Conservation (phyloP, 2,797 vertebrate species). For the Anguilla obscura region DNA sequence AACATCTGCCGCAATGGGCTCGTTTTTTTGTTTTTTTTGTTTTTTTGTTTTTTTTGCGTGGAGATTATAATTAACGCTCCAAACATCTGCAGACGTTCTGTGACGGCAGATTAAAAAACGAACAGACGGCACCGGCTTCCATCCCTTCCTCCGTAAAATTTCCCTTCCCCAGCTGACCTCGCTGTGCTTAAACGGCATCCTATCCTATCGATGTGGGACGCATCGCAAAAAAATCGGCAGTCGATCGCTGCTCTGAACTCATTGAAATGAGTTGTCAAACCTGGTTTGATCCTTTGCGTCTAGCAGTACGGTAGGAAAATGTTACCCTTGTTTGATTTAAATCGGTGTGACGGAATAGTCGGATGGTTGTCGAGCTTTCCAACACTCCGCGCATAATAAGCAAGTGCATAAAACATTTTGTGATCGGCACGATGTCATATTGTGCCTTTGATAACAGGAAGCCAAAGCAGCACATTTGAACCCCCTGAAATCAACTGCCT, state of each 20-base stretch:
- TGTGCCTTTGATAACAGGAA: not conserved
- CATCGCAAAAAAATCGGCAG: not conserved
- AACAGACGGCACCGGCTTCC: not conserved
- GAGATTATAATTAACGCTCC: not conserved
- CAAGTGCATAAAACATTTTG: not conserved
- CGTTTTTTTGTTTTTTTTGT: not conserved
- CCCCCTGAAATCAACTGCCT: not conserved
- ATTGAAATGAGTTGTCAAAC: not conserved
- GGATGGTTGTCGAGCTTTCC: not conserved
- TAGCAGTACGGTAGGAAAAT: not conserved
- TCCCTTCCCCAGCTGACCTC: not conserved
- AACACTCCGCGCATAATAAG: not conserved
- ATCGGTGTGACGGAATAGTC: not conserved
- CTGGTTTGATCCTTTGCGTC: not conserved
- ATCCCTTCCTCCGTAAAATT: not conserved
- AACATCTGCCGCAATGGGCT: not conserved
- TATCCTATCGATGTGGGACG: not conserved
- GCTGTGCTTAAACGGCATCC: not conserved
- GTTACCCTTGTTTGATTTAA: not conserved
- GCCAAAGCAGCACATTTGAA: not conserved
- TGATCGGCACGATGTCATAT: not conserved
- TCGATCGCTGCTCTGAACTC: not conserved
- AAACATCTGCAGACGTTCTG: not conserved
- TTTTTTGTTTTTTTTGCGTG: too few relatives aligned
- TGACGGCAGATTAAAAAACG: not conserved